Evolutionary conservation across 2,113 vertebrate species (phyloP), one percentile per base, ranked within the genome.

Genomic region (Crotalus viridis): DNA sequence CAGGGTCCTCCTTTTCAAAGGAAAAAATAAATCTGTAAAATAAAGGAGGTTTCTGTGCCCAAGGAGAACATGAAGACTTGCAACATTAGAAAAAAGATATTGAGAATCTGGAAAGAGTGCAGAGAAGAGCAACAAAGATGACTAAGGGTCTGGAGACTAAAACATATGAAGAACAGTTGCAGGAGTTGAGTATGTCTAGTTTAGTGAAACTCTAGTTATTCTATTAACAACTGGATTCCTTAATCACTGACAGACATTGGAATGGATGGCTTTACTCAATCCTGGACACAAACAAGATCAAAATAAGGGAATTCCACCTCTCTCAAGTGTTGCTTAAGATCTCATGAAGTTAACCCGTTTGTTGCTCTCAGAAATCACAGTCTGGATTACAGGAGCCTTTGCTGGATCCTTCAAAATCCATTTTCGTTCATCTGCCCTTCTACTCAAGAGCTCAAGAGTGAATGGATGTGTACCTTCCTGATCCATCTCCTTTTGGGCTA

Each of bases 1-100:
- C 96, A 96, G 94, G 89, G 89, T 94, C 93, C 10, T 22, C 86
- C 74, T 81, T 93, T 96, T 96, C 95, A 96, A 97, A 96, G 95
- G 96, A 96, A 96, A 95, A 92, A 92, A 96, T 92, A 92, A 94
- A 46, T 59, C 92, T 94, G 95, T 91, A 89, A 10, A 93, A 48
- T 92, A 90, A 92, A 90, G 91, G 86, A 91, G 89, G 92, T 89
- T 89, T 91, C 93, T 89, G 26, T 94, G 92, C 74, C 91, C 54
- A 61, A 92, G 0, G 17, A 95, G 94, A 88, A 90, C 93, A 54
- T 59, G 2, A 26, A 87, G 12, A 0, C 26, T 92, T 69, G 0
- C 0, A 43, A 43, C 19, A 8, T 51, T 9, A 51, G 48, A 51
- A 51, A 51, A 51, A 51, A 51, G 48, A 51, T 51, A 10, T 51